Evolutionary conservation across 2,888 invertebrate species (phyloP).

Genomic region (Fabriciana adippe): DNA sequence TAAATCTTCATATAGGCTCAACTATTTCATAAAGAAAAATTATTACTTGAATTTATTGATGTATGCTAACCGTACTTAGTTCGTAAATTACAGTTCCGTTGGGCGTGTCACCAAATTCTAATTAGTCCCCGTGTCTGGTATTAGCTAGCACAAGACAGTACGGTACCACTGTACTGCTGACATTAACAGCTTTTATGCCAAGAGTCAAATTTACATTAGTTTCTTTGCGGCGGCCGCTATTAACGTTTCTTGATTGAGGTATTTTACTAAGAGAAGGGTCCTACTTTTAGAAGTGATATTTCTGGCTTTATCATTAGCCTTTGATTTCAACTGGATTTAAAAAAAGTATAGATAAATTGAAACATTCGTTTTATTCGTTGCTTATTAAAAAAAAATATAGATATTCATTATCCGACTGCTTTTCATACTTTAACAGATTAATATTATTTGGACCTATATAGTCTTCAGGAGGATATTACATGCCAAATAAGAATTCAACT

Average conservation of each 20-base stretch:
- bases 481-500: too few species aligned
- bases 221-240: slow-evolving; percentile 19
- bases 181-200: slow-evolving; percentile 36
- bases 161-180: slow-evolving; percentile 41
- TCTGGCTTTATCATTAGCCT: neutral
- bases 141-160: slow-evolving; percentile 69
- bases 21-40: neutral
- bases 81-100: slow-evolving; percentile 55
- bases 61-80: slow-evolving; percentile 61
- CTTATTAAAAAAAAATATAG: too few species aligned
- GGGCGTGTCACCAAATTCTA: slow-evolving; percentile 79
- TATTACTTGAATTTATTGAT: neutral
- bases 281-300: neutral
- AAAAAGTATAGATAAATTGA: too few species aligned
- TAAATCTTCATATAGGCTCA: neutral
- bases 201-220: slow-evolving; percentile 33
- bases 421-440: too few species aligned
- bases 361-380: too few species aligned
- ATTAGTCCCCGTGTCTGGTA: slow-evolving; percentile 78
- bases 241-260: slow-evolving; percentile 5
- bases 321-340: too few species aligned
- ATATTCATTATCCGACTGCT: too few species aligned
- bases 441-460: too few species aligned
- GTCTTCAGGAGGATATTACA: too few species aligned
- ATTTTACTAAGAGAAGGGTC: neutral